A percentile compares a stretch with the other conserved stretches of the same genome.
These are phyloP conservation scores for Lepus townsendii DNA, from an alignment of 2,797 vertebrate species.

Conservation along the genomic window DNA sequence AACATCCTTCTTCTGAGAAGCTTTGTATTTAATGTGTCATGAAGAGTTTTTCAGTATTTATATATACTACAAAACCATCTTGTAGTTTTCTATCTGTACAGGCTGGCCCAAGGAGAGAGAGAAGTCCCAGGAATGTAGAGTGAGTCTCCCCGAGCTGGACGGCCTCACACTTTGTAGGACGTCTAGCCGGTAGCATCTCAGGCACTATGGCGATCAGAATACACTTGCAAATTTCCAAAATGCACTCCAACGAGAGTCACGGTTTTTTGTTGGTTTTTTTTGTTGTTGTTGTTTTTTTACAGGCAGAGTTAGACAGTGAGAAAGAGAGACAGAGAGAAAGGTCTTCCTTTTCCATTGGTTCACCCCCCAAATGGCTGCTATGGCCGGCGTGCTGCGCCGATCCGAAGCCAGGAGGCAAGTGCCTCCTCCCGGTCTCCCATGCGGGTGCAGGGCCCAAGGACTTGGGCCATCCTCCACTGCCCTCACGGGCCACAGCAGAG, in stretches of 20 bases:
- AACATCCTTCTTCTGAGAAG: neutral
- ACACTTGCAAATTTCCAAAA: slow-evolving; percentile 21
- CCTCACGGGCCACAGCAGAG: too few relatives aligned
- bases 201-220: neutral
- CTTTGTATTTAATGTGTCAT: neutral
- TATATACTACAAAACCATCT: neutral
- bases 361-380: too few relatives aligned
- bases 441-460: too few relatives aligned
- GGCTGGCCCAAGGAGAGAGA: neutral
- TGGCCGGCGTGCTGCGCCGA: fast-evolving
- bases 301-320: too few relatives aligned
- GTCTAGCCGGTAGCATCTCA: neutral
- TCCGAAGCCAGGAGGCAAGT: too few relatives aligned
- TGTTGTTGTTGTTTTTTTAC: too few relatives aligned
- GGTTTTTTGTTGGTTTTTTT: too few relatives aligned
- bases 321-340: too few relatives aligned
- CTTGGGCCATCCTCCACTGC: too few relatives aligned
- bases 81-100: neutral
- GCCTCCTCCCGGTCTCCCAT: too few relatives aligned
- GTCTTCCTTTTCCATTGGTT: too few relatives aligned
- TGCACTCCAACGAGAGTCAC: neutral
- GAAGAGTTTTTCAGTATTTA: neutral
- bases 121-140: neutral
- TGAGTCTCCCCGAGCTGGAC: neutral
- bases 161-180: neutral